These are phyloP conservation scores for Anseranas semipalmata DNA, from an alignment of 2,113 vertebrate genomes.

Conservation along the genomic window DNA sequence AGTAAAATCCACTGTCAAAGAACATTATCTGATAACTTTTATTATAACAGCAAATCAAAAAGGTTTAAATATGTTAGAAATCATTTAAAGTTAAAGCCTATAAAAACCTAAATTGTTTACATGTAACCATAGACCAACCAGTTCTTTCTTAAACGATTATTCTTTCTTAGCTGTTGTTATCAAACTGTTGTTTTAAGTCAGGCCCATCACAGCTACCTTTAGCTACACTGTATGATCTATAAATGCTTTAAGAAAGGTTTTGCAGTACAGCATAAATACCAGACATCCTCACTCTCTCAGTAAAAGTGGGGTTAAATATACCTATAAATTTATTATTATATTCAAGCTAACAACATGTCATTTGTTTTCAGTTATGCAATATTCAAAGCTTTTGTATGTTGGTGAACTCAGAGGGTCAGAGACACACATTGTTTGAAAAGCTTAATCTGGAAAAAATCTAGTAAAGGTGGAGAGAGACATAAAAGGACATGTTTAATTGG, in stretches of 20 bases:
- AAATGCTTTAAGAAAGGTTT: neutral
- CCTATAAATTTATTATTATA: slow-evolving; percentile 53
- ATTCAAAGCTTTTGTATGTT: neutral
- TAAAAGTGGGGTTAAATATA: neutral
- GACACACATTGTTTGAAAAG: neutral
- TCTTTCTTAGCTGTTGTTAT: neutral
- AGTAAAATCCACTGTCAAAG: neutral
- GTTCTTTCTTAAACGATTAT: neutral
- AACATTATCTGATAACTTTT: neutral
- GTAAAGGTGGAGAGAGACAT: neutral
- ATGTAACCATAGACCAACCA: neutral
- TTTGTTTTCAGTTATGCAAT: slow-evolving; percentile 42
- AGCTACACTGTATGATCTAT: neutral
- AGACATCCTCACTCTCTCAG: neutral
- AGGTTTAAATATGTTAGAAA: neutral
- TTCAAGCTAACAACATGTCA: neutral
- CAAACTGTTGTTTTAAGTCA: neutral
- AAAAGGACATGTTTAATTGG: neutral
- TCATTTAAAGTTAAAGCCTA: neutral
- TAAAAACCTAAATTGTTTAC: neutral
- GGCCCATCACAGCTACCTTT: neutral
- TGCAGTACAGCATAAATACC: neutral
- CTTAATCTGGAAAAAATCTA: neutral
- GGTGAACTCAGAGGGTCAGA: neutral
- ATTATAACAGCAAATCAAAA: neutral